phyloP scores from a whole-genome alignment of 2,888 invertebrate species.

The Pyralis farinalis region DNA sequence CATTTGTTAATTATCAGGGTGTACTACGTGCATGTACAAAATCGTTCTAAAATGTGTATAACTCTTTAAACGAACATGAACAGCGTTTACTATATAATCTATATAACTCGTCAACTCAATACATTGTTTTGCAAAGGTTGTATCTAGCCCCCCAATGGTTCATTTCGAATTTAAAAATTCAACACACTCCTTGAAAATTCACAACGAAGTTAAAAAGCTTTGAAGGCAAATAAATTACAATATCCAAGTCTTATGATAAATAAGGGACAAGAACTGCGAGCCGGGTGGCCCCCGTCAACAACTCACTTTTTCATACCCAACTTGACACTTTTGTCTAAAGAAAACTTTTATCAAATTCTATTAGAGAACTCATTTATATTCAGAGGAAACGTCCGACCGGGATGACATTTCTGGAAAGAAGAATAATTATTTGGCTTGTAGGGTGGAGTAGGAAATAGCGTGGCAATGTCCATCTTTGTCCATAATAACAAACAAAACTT shows the following conservation, averaged over 20 bases:
- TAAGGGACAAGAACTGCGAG: conserved; percentile 20
- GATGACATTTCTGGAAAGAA: conserved; percentile 34
- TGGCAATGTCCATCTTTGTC: too few relatives aligned
- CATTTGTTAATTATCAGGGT: too few relatives aligned
- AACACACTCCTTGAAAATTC: neutral
- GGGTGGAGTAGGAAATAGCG: neutral
- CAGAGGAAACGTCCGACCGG: conserved; percentile 33
- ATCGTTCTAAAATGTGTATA: too few relatives aligned
- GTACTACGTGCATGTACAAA: too few relatives aligned
- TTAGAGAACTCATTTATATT: conserved; percentile 56
- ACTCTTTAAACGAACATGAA: too few relatives aligned
- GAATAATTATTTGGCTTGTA: conserved; percentile 29
- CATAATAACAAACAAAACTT: too few relatives aligned
- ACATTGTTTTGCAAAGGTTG: too few relatives aligned
- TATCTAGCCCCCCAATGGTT: too few relatives aligned
- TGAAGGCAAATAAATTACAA: conserved; percentile 13
- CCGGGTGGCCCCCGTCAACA: conserved; percentile 27
- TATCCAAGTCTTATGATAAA: conserved; percentile 21
- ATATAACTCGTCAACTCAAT: too few relatives aligned
- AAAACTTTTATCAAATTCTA: conserved; percentile 53
- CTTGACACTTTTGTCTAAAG: conserved; percentile 43
- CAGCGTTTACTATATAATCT: too few relatives aligned
- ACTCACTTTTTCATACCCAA: conserved; percentile 36
- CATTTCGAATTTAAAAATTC: too few relatives aligned
- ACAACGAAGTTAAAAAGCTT: conserved; percentile 1